Evolutionary conservation across 2,797 vertebrate species (phyloP), one percentile per base, ranked within the genome.

Genomic region (Miopithecus talapoin): DNA sequence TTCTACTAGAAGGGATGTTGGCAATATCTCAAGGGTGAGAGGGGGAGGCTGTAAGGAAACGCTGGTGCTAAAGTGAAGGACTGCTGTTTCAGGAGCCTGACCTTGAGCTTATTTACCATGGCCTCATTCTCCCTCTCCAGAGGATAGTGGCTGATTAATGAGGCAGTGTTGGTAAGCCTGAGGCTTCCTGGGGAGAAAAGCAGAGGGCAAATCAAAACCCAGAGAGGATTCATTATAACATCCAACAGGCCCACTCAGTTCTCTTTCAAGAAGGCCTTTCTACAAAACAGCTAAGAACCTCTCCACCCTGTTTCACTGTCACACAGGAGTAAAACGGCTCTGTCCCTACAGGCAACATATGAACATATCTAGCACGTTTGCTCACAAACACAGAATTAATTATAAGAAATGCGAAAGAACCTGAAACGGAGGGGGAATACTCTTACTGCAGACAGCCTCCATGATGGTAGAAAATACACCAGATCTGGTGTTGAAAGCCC

Each of bases 251-350:
- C 70, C 55, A 89, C 75, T 97, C 75, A 92, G 33, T 93, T 97
- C 86, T 97, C 91, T 91, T 93, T 93, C 61, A 97, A 97, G 91
- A 95, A 92, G 64, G 33, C 53, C 64, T 91, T 95, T 91, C 92
- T 95, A 84, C 84, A 94, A 95, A 98, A 97, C 84, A 95, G 94
- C 39, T 79, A 95, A 86, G 94, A 97, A 98, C 84, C 75, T 87
- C 57, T 95, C 83, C 59, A 94, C 83, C n/a, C 84, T 91, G 79
- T 94, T 96, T 93, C 85, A 91, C 0, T 48, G 21, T 91, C 92
- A 96, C 92, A 95, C 24, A 94, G 55, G 57, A 97, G 50, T 70
- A 86, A 95, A 87, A 91, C 5, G 48, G n/a, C n/a, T 93, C 75
- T 95, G 68, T 92, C 70, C 88, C 86, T 84, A 43, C 24, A 43